These are phyloP conservation scores for Argyrosomus regius DNA, from an alignment of 2,797 vertebrate genomes.

Conservation along the genomic window DNA sequence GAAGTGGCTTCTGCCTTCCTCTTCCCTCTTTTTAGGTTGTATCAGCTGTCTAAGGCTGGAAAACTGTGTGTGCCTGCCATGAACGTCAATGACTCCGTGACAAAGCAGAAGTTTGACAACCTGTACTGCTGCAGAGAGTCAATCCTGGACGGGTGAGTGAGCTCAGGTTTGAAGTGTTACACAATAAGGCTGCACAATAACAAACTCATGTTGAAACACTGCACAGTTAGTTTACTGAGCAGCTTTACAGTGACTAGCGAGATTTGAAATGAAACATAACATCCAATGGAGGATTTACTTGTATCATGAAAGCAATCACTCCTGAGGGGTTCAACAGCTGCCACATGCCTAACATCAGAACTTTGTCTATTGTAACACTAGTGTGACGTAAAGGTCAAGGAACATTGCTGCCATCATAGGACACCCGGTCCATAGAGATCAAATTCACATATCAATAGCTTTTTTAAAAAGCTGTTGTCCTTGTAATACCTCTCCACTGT, in stretches of 20 bases:
- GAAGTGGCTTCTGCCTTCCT: neutral
- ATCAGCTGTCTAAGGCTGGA: slow-evolving; percentile 96
- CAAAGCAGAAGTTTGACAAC: slow-evolving; percentile 98
- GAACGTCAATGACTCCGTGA: slow-evolving; percentile 97
- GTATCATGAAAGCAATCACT: neutral
- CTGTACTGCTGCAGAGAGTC: slow-evolving; percentile 97
- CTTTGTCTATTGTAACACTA: neutral
- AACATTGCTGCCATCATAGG: neutral
- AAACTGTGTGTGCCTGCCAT: slow-evolving; percentile 96
- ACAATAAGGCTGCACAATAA: neutral
- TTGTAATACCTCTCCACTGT: neutral
- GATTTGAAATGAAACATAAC: neutral
- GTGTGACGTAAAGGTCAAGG: neutral
- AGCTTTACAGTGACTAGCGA: neutral
- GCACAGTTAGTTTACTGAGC: slow-evolving; percentile 18
- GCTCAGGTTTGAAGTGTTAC: neutral
- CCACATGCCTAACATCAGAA: neutral
- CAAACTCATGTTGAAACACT: slow-evolving; percentile 8
- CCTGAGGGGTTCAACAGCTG: neutral
- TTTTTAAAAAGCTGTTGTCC: neutral
- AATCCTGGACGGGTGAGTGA: slow-evolving; percentile 94
- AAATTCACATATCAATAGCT: neutral
- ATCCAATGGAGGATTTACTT: neutral
- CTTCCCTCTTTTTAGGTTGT: slow-evolving; percentile 84
- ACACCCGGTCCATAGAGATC: neutral